These are phyloP conservation scores for Dynastes grantii DNA, from an alignment of 2,888 invertebrate genomes.

Conservation along the genomic window DNA sequence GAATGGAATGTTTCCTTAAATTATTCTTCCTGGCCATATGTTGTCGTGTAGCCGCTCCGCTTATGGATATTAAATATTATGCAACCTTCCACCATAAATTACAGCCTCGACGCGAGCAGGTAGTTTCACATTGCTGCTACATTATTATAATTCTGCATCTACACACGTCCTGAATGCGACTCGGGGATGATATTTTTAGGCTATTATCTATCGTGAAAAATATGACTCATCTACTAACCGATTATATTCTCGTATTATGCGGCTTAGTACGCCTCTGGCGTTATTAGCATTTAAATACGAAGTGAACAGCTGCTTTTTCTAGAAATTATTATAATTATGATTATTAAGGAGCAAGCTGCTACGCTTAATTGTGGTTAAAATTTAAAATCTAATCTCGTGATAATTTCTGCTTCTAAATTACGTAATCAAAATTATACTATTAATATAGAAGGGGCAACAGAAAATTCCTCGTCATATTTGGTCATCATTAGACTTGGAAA, in stretches of 20 bases:
- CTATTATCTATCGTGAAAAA: not conserved
- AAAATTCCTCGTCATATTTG: too few relatives aligned
- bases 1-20: slow-evolving; percentile 32
- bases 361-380: not conserved
- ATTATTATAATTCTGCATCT: not conserved
- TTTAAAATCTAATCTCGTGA: not conserved
- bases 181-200: not conserved
- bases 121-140: not conserved
- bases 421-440: too few relatives aligned
- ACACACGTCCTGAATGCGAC: not conserved
- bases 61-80: slow-evolving; percentile 20
- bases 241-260: not conserved
- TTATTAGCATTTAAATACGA: slow-evolving; percentile 3
- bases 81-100: slow-evolving; percentile 20
- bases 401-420: too few relatives aligned
- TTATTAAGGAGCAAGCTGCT: not conserved
- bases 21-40: slow-evolving; percentile 35
- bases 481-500: too few relatives aligned
- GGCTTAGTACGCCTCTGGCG: not conserved
- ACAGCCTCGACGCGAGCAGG: slow-evolving; percentile 11
- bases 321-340: slow-evolving; percentile 1
- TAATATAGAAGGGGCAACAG: too few relatives aligned
- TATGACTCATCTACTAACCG: not conserved
- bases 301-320: not conserved
- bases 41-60: not conserved